Conservation (phyloP, 2,797 vertebrate species). For the Octomys mimax region DNA sequence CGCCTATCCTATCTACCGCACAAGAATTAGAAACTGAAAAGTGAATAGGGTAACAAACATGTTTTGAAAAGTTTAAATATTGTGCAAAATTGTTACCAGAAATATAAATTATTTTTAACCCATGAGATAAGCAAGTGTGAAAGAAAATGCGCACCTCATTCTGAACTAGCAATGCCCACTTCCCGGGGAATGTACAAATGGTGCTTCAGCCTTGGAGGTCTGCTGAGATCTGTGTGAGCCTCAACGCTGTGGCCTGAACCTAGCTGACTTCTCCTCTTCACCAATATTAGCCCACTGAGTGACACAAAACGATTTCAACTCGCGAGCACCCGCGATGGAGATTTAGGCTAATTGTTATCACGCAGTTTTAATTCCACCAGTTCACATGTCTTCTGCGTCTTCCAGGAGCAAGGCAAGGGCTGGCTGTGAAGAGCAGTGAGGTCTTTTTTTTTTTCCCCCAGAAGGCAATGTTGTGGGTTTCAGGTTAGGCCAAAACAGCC, state of each 20-base stretch:
- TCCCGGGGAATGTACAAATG: neutral
- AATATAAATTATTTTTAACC: neutral
- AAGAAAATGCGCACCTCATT: neutral
- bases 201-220: neutral
- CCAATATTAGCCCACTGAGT: neutral
- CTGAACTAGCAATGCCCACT: neutral
- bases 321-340: neutral
- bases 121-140: neutral
- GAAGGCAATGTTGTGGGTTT: slow-evolving; percentile 27
- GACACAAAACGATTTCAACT: neutral
- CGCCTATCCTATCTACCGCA: neutral
- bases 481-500: neutral
- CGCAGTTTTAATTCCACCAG: neutral
- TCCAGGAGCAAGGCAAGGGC: neutral
- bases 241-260: neutral
- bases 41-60: neutral
- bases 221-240: neutral
- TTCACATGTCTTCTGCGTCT: neutral
- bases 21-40: neutral
- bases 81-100: neutral
- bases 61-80: neutral
- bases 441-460: neutral
- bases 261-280: neutral
- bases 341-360: neutral
- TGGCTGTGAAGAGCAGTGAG: neutral